Base-by-base conservation (phyloP, 1,140 invertebrate genomes). In the Meloidogyne exigua region DNA sequence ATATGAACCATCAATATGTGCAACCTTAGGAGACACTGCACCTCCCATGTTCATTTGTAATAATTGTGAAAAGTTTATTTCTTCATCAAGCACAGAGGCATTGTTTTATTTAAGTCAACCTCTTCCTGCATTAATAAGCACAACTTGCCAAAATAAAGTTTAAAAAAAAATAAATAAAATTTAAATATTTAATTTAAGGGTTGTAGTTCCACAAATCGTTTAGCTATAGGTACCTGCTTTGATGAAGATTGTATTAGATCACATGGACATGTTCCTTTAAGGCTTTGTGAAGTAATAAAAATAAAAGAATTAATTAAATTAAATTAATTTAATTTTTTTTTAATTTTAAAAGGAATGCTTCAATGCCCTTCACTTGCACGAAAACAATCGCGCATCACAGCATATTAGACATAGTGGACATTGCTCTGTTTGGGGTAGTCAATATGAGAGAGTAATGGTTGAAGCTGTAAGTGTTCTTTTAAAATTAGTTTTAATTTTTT, bases 151-250 rank as follows among this genome's bases (percentile, higher is more conserved):
- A 89, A 97, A 97, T 88, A 98, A 98, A 91, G 94, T 42, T 25
- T 70, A 26, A 42, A 68, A 32, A 32, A 32, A 32, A 32, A 32
- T 32, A 32, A 49, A 26, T 21, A 0, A 15, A 5, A 1, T 9
- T 36, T 12, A 18, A 2, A 71, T 63, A 32, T 1, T 1, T 11
- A 71, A 49, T 71, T 15, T 21, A 21, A 95, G 93, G 96, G 95
- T 86, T 99, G 96, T 88, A 91, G 93, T 72, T 93, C 93, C 0
- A 91, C 91, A 12, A 93, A 96, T 77, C 96, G 96, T 88, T 92
- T 93, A n/a, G 95, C 95, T 1, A 92, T 95, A 70, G 94, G 93
- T 21, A 95, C 96, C 36, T 99, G 96, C 87, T 99, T 98, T 89
- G 94, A 94, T 13, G 92, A 92, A 62, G 95, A 98, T 88, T 99